Percentiles rank a stretch among this genome's conserved stretches.
Evolutionary conservation across 2,888 invertebrate species (phyloP).

Genomic region (Lasioglossum villosulum): DNA sequence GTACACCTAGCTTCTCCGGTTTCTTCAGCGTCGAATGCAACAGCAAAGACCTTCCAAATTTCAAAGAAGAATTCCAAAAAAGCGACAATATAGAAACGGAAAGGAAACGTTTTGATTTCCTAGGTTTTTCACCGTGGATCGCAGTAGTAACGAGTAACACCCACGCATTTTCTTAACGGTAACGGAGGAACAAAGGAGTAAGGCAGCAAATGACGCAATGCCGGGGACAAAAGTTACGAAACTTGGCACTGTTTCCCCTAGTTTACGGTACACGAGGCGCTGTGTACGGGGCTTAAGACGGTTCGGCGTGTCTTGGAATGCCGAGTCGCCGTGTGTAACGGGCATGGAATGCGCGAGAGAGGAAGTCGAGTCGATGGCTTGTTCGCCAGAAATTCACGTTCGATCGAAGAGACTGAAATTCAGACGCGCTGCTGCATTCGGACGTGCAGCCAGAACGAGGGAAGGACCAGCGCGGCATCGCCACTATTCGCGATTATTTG

Average conservation of each 20-base stretch:
- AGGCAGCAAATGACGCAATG: background rate
- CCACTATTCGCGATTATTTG: too few species aligned
- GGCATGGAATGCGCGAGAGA: slow-evolving; percentile 66
- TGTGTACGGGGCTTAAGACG: slow-evolving; percentile 51
- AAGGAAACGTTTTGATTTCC: background rate
- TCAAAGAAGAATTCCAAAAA: background rate
- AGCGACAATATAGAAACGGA: background rate
- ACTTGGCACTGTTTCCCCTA: background rate
- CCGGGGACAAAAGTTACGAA: background rate
- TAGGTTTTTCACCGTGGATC: background rate
- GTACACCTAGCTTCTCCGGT: too few species aligned
- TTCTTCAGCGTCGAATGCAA: too few species aligned
- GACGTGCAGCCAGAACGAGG: background rate
- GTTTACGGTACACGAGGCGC: background rate
- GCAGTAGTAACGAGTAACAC: background rate
- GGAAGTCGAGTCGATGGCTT: slow-evolving; percentile 30
- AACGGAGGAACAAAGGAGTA: background rate
- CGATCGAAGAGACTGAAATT: slow-evolving; percentile 60
- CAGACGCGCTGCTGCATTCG: slow-evolving; percentile 26
- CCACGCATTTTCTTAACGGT: background rate
- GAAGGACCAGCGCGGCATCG: slow-evolving; percentile 48
- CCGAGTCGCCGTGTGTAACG: slow-evolving; percentile 68
- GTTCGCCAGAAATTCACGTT: slow-evolving; percentile 58
- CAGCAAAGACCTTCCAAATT: background rate
- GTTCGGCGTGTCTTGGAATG: slow-evolving; percentile 59